phyloP scores from a whole-genome alignment of 2,888 invertebrate species.

The Cynaeus angustus region DNA sequence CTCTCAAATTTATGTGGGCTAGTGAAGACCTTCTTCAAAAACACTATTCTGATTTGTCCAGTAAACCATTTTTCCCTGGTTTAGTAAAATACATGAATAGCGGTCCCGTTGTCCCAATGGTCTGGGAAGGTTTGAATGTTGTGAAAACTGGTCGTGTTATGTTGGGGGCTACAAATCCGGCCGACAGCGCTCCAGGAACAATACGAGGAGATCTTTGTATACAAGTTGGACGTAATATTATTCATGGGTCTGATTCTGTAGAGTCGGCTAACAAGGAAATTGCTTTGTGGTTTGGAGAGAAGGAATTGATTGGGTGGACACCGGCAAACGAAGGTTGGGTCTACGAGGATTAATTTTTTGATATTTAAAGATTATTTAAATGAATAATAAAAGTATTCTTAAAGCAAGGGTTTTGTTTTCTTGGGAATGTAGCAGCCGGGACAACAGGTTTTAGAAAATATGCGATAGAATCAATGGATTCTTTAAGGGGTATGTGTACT shows the following conservation, averaged over 20 bases:
- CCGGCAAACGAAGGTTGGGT: not conserved
- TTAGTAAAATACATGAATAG: slow-evolving; percentile 80
- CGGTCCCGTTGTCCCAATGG: slow-evolving; percentile 96
- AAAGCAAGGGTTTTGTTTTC: slow-evolving; percentile 58
- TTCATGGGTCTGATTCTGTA: slow-evolving; percentile 97
- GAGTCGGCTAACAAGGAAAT: slow-evolving; percentile 98
- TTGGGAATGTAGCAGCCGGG: too few species aligned
- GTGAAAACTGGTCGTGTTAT: slow-evolving; percentile 97
- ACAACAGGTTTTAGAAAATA: too few species aligned
- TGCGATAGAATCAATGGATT: too few species aligned
- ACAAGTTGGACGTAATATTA: slow-evolving; percentile 96
- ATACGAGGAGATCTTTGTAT: slow-evolving; percentile 98
- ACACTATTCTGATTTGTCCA: slow-evolving; percentile 95
- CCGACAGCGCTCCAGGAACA: slow-evolving; percentile 95
- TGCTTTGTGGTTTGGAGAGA: slow-evolving; percentile 93
- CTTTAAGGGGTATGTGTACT: too few species aligned
- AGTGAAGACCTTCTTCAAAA: slow-evolving; percentile 88
- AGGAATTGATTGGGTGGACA: slow-evolving; percentile 75
- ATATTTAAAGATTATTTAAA: slow-evolving; percentile 5
- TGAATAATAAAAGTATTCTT: slow-evolving; percentile 22
- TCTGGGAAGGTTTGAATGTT: slow-evolving; percentile 96
- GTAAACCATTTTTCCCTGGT: slow-evolving; percentile 94
- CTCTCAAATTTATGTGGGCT: slow-evolving; percentile 95
- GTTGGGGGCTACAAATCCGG: slow-evolving; percentile 98
- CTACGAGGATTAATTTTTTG: not conserved